These are phyloP conservation scores for Phyllopteryx taeniolatus DNA, from an alignment of 2,113 vertebrate genomes.

Conservation along the genomic window DNA sequence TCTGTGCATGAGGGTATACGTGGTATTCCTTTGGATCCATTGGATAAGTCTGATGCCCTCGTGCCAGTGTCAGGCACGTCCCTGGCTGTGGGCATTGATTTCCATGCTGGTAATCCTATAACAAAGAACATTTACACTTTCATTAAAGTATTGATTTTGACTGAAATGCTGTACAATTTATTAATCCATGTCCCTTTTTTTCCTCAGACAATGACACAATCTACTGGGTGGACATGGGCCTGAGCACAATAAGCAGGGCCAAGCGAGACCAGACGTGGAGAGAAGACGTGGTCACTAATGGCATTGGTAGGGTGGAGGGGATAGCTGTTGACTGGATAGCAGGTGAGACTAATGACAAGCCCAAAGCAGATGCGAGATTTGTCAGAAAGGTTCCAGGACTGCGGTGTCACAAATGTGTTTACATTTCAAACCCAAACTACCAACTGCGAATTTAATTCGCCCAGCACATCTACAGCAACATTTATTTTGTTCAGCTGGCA, in stretches of 20 bases:
- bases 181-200: not conserved
- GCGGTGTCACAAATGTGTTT: no score
- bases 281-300: conserved; percentile 93
- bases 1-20: conserved; percentile 96
- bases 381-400: no score
- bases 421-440: no score
- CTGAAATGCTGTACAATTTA: not conserved
- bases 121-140: not conserved
- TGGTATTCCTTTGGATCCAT: conserved; percentile 92
- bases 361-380: no score
- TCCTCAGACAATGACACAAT: conserved; percentile 91
- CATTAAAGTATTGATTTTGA: not conserved
- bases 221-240: conserved; percentile 97
- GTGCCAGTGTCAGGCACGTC: conserved; percentile 96
- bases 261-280: conserved; percentile 96
- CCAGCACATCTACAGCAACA: no score
- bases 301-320: conserved; percentile 93
- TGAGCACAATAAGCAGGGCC: conserved; percentile 94
- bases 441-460: no score
- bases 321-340: conserved; percentile 97
- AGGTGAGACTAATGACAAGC: conserved; percentile 64
- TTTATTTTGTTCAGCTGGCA: no score
- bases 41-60: conserved; percentile 91
- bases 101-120: conserved; percentile 84
- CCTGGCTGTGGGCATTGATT: conserved; percentile 94